Evolutionary conservation across 2,888 invertebrate genomes (phyloP).

Genomic region (Apodemia duryi): DNA sequence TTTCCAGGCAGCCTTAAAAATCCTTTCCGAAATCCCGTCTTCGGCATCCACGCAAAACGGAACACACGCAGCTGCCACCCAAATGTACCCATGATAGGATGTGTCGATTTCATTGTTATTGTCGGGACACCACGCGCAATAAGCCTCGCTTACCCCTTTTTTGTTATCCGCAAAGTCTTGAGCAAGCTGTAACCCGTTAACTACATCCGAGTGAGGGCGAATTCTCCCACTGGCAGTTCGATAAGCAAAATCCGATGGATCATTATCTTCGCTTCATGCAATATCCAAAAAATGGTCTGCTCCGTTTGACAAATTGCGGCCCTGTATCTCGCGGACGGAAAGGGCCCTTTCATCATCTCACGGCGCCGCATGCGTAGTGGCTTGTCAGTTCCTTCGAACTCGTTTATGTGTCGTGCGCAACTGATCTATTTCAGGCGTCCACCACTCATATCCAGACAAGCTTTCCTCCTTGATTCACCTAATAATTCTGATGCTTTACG

Average conservation of each 20-base stretch:
- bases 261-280: not conserved
- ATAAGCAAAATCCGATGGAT: not conserved
- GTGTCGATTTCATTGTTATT: too few species aligned
- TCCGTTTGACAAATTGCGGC: not conserved
- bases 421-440: not conserved
- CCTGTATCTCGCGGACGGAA: not conserved
- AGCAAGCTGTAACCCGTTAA: too few species aligned
- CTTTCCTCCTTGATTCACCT: not conserved
- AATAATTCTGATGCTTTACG: not conserved
- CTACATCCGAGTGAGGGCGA: too few species aligned
- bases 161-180: too few species aligned
- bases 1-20: too few species aligned
- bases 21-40: not conserved
- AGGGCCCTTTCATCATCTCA: not conserved
- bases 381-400: not conserved
- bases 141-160: too few species aligned
- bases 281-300: not conserved
- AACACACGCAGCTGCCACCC: too few species aligned
- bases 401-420: not conserved
- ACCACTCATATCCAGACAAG: not conserved
- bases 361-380: not conserved
- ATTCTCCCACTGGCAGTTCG: not conserved
- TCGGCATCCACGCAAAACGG: not conserved
- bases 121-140: too few species aligned
- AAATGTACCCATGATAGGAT: too few species aligned